Conservation (phyloP, 2,113 vertebrate species). For the Vulpes vulpes region DNA sequence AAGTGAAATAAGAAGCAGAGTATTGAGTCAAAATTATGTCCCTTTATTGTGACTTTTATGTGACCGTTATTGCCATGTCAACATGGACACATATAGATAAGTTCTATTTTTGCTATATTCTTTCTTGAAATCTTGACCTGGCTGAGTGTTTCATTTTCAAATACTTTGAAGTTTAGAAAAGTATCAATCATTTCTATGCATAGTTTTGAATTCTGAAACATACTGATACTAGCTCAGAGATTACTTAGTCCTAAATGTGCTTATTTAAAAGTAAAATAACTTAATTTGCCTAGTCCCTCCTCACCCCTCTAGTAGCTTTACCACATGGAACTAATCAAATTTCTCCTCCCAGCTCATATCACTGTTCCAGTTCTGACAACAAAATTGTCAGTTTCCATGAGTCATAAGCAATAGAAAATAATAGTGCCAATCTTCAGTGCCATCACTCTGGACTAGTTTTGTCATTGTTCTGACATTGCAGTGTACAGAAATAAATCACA, state of each 20-base stretch:
- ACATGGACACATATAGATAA: constrained; percentile 67
- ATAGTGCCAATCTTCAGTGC: neutral
- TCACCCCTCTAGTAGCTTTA: neutral
- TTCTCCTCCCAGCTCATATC: neutral
- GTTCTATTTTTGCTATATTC: constrained; percentile 67
- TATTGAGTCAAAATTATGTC: neutral
- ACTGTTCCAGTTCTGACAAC: neutral
- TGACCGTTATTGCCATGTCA: neutral
- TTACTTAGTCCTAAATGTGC: neutral
- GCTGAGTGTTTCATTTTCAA: neutral
- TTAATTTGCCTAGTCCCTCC: neutral
- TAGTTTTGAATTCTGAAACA: neutral
- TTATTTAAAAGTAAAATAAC: constrained; percentile 56
- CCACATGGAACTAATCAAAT: constrained; percentile 5
- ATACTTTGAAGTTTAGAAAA: constrained; percentile 29
- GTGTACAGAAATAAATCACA: constrained; percentile 29
- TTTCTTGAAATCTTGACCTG: constrained; percentile 57
- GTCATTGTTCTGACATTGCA: neutral
- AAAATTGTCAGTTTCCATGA: neutral
- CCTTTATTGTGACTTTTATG: neutral
- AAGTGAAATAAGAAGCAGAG: neutral
- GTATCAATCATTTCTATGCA: neutral
- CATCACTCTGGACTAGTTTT: constrained; percentile 34
- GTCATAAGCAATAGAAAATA: constrained; percentile 7
- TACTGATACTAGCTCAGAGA: neutral